phyloP scores from a whole-genome alignment of 2,797 vertebrate species.

The Anguilla pacifica region DNA sequence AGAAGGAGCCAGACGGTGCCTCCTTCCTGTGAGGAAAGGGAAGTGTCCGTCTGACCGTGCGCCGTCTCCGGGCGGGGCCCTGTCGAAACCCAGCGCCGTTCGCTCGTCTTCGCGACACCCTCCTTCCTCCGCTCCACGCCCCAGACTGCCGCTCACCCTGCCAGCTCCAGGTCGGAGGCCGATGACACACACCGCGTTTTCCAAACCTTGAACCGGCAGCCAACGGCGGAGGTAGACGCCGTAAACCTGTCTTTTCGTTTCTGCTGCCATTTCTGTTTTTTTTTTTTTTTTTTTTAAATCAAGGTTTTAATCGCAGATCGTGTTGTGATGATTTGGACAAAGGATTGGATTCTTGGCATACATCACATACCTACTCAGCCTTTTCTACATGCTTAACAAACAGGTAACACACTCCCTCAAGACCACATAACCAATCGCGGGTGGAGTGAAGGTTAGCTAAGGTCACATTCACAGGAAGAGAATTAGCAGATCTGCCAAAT shows the following conservation, averaged over 20 bases:
- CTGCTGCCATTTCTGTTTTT: slow-evolving; percentile 14
- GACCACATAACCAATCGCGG: background rate
- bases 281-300: slow-evolving; percentile 12
- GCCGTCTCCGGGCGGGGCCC: slow-evolving; percentile 7
- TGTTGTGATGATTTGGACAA: background rate
- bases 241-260: slow-evolving; percentile 5
- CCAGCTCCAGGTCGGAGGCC: background rate
- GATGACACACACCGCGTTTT: background rate
- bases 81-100: background rate
- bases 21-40: slow-evolving; percentile 44
- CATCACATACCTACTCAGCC: background rate
- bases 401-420: background rate
- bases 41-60: slow-evolving; percentile 28
- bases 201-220: background rate
- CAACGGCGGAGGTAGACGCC: slow-evolving; percentile 14
- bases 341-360: background rate
- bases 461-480: background rate
- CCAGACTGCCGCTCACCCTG: background rate
- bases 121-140: background rate
- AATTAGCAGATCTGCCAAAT: background rate
- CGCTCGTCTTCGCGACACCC: background rate
- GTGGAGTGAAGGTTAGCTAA: background rate
- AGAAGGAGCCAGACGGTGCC: background rate
- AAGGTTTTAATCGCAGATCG: background rate
- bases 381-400: slow-evolving; percentile 1